Base-by-base conservation (phyloP, 2,797 vertebrate species). In the Cossypha heuglini region DNA sequence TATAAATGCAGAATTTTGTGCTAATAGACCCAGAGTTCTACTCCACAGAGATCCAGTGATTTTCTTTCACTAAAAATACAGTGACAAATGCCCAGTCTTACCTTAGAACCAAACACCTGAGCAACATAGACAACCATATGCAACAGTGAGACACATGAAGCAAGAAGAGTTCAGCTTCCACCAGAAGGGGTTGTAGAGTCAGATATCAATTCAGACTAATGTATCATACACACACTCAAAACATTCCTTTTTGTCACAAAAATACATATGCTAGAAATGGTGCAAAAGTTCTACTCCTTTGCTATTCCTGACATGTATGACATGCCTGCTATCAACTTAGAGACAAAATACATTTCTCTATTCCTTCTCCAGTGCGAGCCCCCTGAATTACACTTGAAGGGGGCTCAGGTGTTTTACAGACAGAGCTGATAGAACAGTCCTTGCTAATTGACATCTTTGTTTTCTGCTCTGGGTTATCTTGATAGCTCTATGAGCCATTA, bases 191-290 rank as follows among this genome's bases (percentile, higher is more conserved):
- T 0, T 63, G 21, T 17, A 51, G 64, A 71, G 29, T 22, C 46
- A 74, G 26, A 5, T 29, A 35, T 13, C 72, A 67, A 52, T 10
- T 48, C 59, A 74, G 38, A 85, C 10, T 33, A 43, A 57, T 0
- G 1, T 16, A 28, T n/a, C 15, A 40, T 16, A 68, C 3, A 24
- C 5, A 29, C 2, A 6, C 6, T 48, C 3, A 20, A 38, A 73
- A 31, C 25, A 3, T 6, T 8, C 11, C 18, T 4, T 74, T 51
- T 40, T 31, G 17, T 51, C 52, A 61, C 15, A 64, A 33, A 8
- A 59, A 63, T 1, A 33, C 15, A 13, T 5, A 29, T 0, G 1
- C 14, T 33, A 28, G 21, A 57, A 68, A 5, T 5, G 19, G 7
- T 64, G 9, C 29, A 48, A 85, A 46, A 0, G 1, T 31, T 24